Percentiles rank a stretch among this genome's conserved stretches.
Conservation (phyloP, 2,888 invertebrate species). For the Epistrophella euchroma region DNA sequence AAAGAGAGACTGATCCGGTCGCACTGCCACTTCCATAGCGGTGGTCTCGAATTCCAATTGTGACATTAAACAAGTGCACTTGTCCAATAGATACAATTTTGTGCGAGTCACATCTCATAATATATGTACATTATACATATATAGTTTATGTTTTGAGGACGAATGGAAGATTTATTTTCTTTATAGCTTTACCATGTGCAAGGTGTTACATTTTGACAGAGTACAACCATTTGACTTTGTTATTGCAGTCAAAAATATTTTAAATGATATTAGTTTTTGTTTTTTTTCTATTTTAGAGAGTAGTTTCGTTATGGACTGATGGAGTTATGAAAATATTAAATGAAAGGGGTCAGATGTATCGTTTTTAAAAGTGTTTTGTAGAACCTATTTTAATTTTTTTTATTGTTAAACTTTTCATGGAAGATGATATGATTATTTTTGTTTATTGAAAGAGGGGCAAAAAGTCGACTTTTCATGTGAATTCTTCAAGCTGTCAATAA, state of each 20-base stretch:
- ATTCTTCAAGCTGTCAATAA: neutral
- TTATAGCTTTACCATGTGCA: slow-evolving; percentile 34
- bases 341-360: slow-evolving; percentile 5
- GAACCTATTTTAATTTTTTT: neutral
- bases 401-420: neutral
- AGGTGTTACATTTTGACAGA: slow-evolving; percentile 62
- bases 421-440: neutral
- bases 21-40: slow-evolving; percentile 52
- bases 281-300: neutral
- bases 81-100: slow-evolving; percentile 67
- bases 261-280: neutral
- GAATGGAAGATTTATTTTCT: slow-evolving; percentile 57
- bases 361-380: neutral
- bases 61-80: slow-evolving; percentile 74
- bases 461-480: neutral
- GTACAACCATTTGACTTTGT: slow-evolving; percentile 22
- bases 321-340: slow-evolving; percentile 8
- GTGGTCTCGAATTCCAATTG: slow-evolving; percentile 76
- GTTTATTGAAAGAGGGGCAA: neutral
- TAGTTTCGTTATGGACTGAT: neutral
- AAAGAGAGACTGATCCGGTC: slow-evolving; percentile 54
- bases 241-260: slow-evolving; percentile 7
- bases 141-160: slow-evolving; percentile 50
- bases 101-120: slow-evolving; percentile 30
- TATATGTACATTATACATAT: neutral